Conservation (phyloP, 35 echinoderm and acorn worm genomes). For the Heliocidaris tuberculata region DNA sequence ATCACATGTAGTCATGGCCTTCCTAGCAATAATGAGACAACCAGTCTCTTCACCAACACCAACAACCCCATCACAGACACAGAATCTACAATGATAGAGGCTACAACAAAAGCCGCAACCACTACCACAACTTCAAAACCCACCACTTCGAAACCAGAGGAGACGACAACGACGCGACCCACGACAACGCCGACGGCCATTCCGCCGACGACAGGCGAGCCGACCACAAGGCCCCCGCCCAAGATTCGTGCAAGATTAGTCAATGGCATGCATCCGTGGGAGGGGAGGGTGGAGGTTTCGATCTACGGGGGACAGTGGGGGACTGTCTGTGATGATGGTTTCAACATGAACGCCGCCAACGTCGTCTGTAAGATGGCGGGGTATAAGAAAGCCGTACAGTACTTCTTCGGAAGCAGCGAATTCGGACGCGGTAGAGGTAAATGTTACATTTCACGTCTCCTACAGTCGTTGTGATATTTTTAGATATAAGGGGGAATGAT, state of each 20-base stretch:
- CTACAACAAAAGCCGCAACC: background rate
- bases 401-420: slow-evolving; percentile 51
- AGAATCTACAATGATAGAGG: background rate
- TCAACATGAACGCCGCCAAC: slow-evolving; percentile 53
- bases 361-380: slow-evolving; percentile 73
- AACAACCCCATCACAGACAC: background rate
- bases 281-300: slow-evolving; percentile 67
- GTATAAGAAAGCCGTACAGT: slow-evolving; percentile 53
- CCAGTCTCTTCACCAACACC: background rate
- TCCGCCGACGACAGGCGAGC: background rate
- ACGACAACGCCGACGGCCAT: background rate
- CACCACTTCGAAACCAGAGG: background rate
- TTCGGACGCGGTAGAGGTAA: slow-evolving; percentile 64
- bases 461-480: background rate
- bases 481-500: background rate
- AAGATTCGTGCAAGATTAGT: slow-evolving; percentile 26
- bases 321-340: slow-evolving; percentile 79
- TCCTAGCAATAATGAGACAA: background rate
- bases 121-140: background rate
- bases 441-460: background rate
- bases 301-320: slow-evolving; percentile 50
- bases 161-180: background rate
- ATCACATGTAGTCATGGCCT: background rate
- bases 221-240: slow-evolving; percentile 8
- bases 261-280: slow-evolving; percentile 12